Conservation (phyloP, 2,113 vertebrate genomes). For the Apodemus speciosus region DNA sequence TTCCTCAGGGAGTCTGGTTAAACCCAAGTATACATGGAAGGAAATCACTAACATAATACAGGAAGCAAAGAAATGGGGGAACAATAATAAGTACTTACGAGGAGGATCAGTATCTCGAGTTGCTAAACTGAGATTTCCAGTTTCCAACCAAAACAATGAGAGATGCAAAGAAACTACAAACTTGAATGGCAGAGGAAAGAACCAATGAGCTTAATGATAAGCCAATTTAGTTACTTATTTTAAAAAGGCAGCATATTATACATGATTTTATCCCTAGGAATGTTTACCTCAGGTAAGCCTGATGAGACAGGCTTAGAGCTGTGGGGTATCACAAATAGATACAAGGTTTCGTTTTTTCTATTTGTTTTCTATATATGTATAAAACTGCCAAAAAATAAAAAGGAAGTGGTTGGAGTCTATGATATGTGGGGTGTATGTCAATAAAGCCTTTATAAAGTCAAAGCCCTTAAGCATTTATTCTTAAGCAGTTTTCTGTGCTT, state of each 20-base stretch:
- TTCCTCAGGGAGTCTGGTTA: not conserved
- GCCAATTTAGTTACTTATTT: not conserved
- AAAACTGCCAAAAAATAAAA: no score
- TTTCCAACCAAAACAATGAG: not conserved
- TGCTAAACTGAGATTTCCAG: not conserved
- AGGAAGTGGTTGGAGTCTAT: not conserved
- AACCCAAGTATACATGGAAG: not conserved
- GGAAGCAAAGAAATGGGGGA: not conserved
- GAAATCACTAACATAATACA: not conserved
- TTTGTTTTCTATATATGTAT: not conserved
- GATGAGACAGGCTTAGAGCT: not conserved
- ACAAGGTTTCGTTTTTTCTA: not conserved
- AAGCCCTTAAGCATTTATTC: not conserved
- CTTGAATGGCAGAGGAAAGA: slow-evolving; percentile 29
- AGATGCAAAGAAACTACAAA: not conserved
- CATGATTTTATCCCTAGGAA: not conserved
- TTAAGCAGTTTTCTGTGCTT: not conserved
- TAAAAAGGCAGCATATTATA: not conserved
- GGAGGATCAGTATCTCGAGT: not conserved
- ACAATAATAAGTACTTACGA: not conserved
- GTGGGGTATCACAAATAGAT: not conserved
- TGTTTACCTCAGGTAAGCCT: not conserved
- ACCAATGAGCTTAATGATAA: not conserved
- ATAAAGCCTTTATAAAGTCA: not conserved
- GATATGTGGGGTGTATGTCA: not conserved